Conservation (phyloP, 2,797 vertebrate species). For the Argya squamiceps region DNA sequence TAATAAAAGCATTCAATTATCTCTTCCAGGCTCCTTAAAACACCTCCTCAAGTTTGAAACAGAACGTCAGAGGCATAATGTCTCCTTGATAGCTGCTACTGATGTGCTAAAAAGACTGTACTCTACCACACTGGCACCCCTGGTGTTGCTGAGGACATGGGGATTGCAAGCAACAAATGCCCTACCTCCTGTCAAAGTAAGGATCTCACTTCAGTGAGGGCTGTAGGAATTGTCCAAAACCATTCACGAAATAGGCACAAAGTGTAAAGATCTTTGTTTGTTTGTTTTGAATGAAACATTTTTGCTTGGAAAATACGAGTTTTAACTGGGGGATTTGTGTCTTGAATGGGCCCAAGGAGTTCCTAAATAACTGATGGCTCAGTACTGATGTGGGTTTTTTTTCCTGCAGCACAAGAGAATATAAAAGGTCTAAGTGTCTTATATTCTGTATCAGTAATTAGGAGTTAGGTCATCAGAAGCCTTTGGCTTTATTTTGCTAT, state of each 20-base stretch:
- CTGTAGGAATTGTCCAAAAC: neutral
- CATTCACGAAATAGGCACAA: neutral
- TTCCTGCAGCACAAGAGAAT: neutral
- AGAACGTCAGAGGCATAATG: conserved; percentile 91
- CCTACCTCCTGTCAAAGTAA: conserved; percentile 89
- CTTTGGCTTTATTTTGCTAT: neutral
- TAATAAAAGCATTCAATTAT: neutral
- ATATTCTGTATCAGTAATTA: neutral
- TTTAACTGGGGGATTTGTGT: neutral
- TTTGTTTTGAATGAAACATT: neutral
- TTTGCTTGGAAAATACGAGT: neutral
- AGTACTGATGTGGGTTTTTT: neutral
- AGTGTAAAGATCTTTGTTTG: neutral
- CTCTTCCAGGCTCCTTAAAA: conserved; percentile 85
- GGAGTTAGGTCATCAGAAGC: neutral
- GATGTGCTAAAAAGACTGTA: conserved; percentile 94
- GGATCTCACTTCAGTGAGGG: conserved; percentile 20
- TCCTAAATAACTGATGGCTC: neutral
- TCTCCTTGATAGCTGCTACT: conserved; percentile 89
- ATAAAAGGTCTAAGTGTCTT: neutral
- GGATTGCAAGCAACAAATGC: conserved; percentile 94
- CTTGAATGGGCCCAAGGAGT: neutral
- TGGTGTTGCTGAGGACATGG: conserved; percentile 90
- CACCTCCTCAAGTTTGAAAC: conserved; percentile 92
- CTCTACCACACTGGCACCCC: conserved; percentile 83